Base-by-base conservation (phyloP, 2,888 invertebrate genomes). In the Octodonta nipae region DNA sequence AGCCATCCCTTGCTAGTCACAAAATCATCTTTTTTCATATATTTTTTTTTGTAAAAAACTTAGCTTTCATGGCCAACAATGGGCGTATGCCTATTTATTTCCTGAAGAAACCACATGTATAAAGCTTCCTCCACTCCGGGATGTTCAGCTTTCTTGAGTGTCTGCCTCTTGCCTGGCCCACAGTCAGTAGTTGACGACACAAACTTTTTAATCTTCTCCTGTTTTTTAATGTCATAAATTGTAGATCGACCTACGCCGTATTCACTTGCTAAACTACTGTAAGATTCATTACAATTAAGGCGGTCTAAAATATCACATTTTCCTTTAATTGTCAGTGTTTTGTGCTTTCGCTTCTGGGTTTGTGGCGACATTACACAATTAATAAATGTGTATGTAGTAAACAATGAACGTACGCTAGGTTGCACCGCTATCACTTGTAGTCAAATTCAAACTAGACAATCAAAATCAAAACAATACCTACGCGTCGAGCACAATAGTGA, bases 61-160 rank as follows among this genome's bases (percentile, higher is more conserved):
- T 26, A 30, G 32, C 30, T 39, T 36, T 36, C 26, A 36, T 36
- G 11, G 28, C 32, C 33, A 34, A 34, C 28, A 34, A 37, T 35
- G n/a, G 24, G 28, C 16, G 29, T 8, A 31, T 31, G 30, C 15
- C 26, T 29, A 12, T 30, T 37, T 30, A 38, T 33, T 37, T 40
- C 36, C 28, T 43, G 37, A 32, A 44, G 30, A 41, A 44, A 42
- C 40, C 44, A 46, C 31, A 28, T n/a, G n/a, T n/a, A n/a, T n/a
- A n/a, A n/a, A n/a, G n/a, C n/a, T n/a, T n/a, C n/a, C n/a, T n/a
- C n/a, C 8, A 44, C 38, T 27, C 38, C 38, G 22, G 39, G 35
- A 25, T 10, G 11, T 25, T 25, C 25, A 10, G 5, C 25, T n/a
- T 17, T 17, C 17, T 17, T 17, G 17, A 6, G 17, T 17, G 17